These are phyloP conservation scores for Selene dorsalis DNA, from an alignment of 2,797 vertebrate genomes.

Conservation along the genomic window DNA sequence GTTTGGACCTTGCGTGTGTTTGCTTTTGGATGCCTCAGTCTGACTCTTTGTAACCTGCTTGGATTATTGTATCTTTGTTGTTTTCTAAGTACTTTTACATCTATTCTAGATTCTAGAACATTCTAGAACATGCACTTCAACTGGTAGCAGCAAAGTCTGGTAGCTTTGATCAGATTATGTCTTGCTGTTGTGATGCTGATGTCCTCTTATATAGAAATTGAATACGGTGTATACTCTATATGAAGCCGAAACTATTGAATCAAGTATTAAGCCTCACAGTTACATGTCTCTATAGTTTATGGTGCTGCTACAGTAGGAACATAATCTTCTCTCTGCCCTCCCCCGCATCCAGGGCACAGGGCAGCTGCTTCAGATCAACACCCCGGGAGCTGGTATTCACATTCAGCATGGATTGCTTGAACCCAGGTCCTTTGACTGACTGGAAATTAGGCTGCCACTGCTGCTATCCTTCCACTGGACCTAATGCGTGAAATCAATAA, in stretches of 20 bases:
- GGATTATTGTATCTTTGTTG: background rate
- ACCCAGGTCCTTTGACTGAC: slow-evolving; percentile 31
- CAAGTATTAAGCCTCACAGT: slow-evolving; percentile 25
- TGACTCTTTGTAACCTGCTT: slow-evolving; percentile 1
- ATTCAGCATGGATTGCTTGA: slow-evolving; percentile 53
- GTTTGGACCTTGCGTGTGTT: background rate
- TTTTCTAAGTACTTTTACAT: background rate
- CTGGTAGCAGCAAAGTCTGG: too few relatives aligned
- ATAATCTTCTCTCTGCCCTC: slow-evolving; percentile 18
- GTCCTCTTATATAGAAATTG: slow-evolving; percentile 40
- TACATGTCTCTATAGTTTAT: slow-evolving; percentile 11
- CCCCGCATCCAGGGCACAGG: slow-evolving; percentile 21
- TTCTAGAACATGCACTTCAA: too few relatives aligned
- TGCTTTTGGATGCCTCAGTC: background rate
- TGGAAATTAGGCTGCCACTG: slow-evolving; percentile 34
- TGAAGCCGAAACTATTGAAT: slow-evolving; percentile 3
- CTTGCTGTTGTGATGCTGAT: slow-evolving; percentile 47
- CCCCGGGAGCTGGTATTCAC: slow-evolving; percentile 27
- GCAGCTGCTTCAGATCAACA: slow-evolving; percentile 33
- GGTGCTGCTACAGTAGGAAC: slow-evolving; percentile 1
- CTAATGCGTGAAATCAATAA: slow-evolving; percentile 56
- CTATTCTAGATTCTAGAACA: too few relatives aligned
- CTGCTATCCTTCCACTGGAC: slow-evolving; percentile 36
- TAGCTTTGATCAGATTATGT: background rate
- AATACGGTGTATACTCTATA: slow-evolving; percentile 6